Conservation (phyloP, 2,888 invertebrate genomes). For the Platerodrilus igneus region DNA sequence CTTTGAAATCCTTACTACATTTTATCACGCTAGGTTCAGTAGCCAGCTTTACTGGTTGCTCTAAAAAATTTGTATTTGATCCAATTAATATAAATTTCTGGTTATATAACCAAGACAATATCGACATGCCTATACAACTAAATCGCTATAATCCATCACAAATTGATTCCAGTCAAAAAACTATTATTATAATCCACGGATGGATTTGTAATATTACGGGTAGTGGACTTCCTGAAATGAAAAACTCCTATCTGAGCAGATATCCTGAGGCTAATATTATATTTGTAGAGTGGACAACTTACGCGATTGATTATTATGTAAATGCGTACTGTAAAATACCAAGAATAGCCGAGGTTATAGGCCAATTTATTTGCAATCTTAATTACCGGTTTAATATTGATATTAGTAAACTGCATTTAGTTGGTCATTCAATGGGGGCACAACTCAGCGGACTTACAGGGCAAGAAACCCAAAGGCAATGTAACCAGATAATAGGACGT, state of each 20-base stretch:
- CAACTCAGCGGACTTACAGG: conserved; percentile 8
- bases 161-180: background rate
- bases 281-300: conserved; percentile 9
- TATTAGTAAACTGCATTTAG: background rate
- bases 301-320: conserved; percentile 6
- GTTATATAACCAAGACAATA: background rate
- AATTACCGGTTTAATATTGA: background rate
- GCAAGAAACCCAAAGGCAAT: background rate
- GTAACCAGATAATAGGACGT: background rate
- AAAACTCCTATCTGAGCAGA: conserved; percentile 11
- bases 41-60: too few relatives aligned
- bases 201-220: conserved; percentile 13
- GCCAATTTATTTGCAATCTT: background rate
- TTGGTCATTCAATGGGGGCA: conserved; percentile 10
- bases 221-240: conserved; percentile 12
- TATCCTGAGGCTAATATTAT: conserved; percentile 14
- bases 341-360: background rate
- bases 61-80: too few relatives aligned
- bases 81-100: background rate
- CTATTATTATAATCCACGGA: conserved; percentile 8
- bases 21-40: too few relatives aligned
- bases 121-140: background rate
- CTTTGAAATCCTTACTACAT: too few relatives aligned
- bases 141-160: background rate
- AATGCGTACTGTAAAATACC: conserved; percentile 1